Conservation (phyloP, 2,113 vertebrate genomes). For the Oncorhynchus mykiss region DNA sequence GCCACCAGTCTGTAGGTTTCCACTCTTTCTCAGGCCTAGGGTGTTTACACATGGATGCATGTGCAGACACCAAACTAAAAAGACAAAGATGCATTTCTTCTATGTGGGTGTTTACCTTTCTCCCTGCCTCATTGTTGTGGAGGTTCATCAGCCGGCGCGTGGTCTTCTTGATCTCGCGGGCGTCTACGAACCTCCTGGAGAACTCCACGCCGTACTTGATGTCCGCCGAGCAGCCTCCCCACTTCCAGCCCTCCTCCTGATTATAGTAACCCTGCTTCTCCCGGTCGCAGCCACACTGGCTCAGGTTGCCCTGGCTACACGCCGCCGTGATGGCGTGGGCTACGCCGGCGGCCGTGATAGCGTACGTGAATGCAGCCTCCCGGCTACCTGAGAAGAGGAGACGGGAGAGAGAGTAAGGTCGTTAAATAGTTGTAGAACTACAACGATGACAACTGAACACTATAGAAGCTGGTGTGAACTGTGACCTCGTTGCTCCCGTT, state of each 20-base stretch:
- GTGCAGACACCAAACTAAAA: conserved; percentile 13
- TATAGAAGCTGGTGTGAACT: too few relatives aligned
- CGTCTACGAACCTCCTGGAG: conserved; percentile 95
- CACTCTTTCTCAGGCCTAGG: background rate
- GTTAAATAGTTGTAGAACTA: background rate
- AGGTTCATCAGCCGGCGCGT: conserved; percentile 97
- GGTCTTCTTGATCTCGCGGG: conserved; percentile 96
- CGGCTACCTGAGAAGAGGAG: conserved; percentile 83
- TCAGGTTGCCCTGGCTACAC: conserved; percentile 97
- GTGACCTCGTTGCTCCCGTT: too few relatives aligned
- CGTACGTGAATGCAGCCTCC: conserved; percentile 96
- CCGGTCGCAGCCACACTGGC: conserved; percentile 96
- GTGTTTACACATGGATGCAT: conserved; percentile 9
- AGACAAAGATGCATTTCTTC: conserved; percentile 7
- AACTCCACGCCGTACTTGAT: conserved; percentile 96
- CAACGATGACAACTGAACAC: too few relatives aligned
- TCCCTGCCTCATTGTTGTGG: conserved; percentile 97
- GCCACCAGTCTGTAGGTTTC: background rate
- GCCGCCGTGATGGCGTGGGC: conserved; percentile 93
- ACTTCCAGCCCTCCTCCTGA: conserved; percentile 98
- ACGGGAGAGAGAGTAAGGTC: conserved; percentile 43
- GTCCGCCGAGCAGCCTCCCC: conserved; percentile 97
- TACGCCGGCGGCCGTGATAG: conserved; percentile 94
- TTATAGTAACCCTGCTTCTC: conserved; percentile 98
- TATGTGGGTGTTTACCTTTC: conserved; percentile 83